A percentile compares a stretch with the other conserved stretches of the same genome.
phyloP scores from a whole-genome alignment of 92 coral and sea anemone species.

The Epizoanthus illoricatus region DNA sequence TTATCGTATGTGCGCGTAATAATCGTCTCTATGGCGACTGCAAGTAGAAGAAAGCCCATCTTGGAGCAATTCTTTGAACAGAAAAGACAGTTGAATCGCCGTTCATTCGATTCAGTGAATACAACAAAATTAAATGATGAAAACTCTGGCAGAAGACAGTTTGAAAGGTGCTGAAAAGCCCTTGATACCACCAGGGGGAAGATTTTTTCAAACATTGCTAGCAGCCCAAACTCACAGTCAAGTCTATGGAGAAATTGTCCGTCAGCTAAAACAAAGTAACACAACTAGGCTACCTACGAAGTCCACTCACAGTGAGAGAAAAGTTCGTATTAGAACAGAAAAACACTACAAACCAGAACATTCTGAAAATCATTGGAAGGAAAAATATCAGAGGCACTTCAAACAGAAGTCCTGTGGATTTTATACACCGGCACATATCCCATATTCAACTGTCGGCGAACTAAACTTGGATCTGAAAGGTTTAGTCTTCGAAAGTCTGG shows the following conservation, averaged over 20 bases:
- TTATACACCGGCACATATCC: conserved; percentile 84
- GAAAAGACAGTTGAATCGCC: too few species aligned
- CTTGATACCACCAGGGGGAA: conserved; percentile 20
- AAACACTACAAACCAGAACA: conserved; percentile 74
- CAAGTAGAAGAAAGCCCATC: conserved; percentile 37
- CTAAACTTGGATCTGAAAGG: conserved; percentile 74
- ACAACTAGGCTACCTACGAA: conserved; percentile 31
- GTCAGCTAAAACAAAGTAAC: conserved; percentile 64
- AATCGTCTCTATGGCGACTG: conserved; percentile 72
- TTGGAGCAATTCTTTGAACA: too few species aligned
- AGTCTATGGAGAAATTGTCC: conserved; percentile 68
- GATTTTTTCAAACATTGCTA: conserved; percentile 22
- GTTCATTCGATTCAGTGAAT: not conserved
- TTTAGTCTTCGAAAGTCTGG: conserved; percentile 77
- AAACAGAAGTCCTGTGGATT: conserved; percentile 77
- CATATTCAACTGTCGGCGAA: conserved; percentile 81
- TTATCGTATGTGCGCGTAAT: not conserved
- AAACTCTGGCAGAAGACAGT: conserved; percentile 6
- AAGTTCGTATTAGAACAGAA: conserved; percentile 86
- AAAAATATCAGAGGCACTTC: conserved; percentile 71
- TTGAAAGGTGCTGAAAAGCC: conserved; percentile 30
- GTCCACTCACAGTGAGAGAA: conserved; percentile 48
- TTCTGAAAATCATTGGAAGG: conserved; percentile 67
- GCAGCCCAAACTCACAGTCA: conserved; percentile 61
- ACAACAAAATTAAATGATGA: not conserved